These are phyloP conservation scores for Campoplex capitator DNA, from an alignment of 2,888 invertebrate species.

Conservation along the genomic window DNA sequence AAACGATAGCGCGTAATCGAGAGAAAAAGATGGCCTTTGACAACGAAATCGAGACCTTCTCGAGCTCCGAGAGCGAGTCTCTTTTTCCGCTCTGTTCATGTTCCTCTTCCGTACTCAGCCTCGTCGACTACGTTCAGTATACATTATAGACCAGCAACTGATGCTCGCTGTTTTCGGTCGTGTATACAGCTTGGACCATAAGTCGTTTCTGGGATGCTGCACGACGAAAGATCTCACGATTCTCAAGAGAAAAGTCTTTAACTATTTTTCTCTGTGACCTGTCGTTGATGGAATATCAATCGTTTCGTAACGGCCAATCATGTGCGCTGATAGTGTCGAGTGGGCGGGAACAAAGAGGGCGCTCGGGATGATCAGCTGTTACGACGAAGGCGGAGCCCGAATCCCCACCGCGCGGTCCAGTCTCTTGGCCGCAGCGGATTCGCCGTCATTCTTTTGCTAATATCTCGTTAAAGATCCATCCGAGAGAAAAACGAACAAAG, in stretches of 20 bases:
- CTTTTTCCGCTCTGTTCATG: slow-evolving; percentile 27
- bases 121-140: not conserved
- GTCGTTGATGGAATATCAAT: no score
- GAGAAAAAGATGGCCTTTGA: slow-evolving; percentile 71
- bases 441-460: not conserved
- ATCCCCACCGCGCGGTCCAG: not conserved
- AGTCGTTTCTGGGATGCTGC: not conserved
- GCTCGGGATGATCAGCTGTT: not conserved
- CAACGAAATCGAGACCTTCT: slow-evolving; percentile 71
- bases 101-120: slow-evolving; percentile 40
- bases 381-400: not conserved
- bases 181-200: not conserved
- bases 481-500: not conserved
- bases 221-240: not conserved
- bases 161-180: not conserved
- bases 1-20: slow-evolving; percentile 60
- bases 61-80: not conserved
- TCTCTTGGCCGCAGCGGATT: not conserved
- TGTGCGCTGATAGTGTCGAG: no score
- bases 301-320: not conserved
- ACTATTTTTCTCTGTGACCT: not conserved
- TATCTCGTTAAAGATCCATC: not conserved
- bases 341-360: not conserved
- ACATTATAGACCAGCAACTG: not conserved
- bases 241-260: not conserved